Conservation (phyloP, 1,140 invertebrate genomes). For the Liolophura sinensis region DNA sequence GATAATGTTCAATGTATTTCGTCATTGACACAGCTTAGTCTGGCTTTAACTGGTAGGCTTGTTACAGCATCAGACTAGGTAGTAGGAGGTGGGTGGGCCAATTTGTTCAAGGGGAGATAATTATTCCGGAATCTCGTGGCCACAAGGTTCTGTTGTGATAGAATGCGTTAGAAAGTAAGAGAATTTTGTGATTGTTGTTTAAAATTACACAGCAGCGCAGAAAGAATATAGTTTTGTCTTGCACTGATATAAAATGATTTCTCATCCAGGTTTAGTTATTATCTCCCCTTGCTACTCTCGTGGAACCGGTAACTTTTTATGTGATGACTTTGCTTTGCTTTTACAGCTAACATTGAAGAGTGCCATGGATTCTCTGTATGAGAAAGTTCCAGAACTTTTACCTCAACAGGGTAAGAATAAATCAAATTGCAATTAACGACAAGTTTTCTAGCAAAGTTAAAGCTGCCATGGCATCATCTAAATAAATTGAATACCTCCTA, state of each 20-base stretch:
- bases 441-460: neutral
- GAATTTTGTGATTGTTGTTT: no score
- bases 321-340: slow-evolving; percentile 2
- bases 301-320: neutral
- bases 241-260: neutral
- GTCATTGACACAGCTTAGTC: no score
- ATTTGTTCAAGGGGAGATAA: no score
- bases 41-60: no score
- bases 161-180: no score
- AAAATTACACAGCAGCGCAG: no score
- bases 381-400: slow-evolving; percentile 40
- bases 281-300: neutral
- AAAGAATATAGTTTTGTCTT: no score
- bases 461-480: neutral
- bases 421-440: neutral
- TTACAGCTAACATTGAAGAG: slow-evolving; percentile 38
- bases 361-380: slow-evolving; percentile 38
- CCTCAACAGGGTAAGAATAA: slow-evolving; percentile 38
- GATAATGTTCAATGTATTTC: no score
- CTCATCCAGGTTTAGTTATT: neutral
- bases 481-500: neutral
- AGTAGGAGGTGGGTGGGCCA: no score
- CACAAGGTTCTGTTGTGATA: no score
- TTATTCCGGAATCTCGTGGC: no score
- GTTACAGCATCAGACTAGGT: no score